These are phyloP conservation scores for Venustoraphidia nigricollis DNA, from an alignment of 2,888 invertebrate species.

Conservation along the genomic window DNA sequence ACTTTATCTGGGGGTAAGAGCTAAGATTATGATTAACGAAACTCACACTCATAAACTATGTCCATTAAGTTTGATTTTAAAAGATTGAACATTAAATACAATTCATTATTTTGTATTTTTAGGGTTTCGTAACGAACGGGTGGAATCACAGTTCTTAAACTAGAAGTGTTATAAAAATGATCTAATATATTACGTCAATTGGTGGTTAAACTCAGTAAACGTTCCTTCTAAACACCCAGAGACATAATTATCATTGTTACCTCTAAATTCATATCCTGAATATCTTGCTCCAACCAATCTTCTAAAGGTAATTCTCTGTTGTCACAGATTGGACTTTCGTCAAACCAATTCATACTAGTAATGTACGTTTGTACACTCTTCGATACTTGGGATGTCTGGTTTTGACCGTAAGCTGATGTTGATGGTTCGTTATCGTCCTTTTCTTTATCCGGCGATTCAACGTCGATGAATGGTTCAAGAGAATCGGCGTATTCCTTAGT, in stretches of 20 bases:
- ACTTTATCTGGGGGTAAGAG: too few species aligned
- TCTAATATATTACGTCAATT: too few species aligned
- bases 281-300: conserved; percentile 35
- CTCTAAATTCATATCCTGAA: conserved; percentile 41
- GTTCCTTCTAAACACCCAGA: too few species aligned
- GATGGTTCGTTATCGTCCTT: conserved; percentile 11
- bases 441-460: conserved; percentile 4
- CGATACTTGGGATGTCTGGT: conserved; percentile 19
- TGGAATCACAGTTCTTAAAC: too few species aligned
- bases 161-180: too few species aligned
- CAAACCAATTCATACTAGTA: conserved; percentile 26
- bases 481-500: neutral
- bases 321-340: conserved; percentile 11
- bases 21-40: too few species aligned
- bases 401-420: conserved; percentile 10
- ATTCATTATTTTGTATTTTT: too few species aligned
- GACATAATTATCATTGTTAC: conserved; percentile 19
- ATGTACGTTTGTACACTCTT: conserved; percentile 38
- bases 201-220: too few species aligned
- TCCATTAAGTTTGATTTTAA: too few species aligned
- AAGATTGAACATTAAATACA: too few species aligned
- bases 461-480: neutral
- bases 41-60: too few species aligned
- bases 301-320: conserved; percentile 23
- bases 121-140: too few species aligned